Conservation (phyloP, 2,888 invertebrate genomes). For the Mesorhabditis spiculigera region DNA sequence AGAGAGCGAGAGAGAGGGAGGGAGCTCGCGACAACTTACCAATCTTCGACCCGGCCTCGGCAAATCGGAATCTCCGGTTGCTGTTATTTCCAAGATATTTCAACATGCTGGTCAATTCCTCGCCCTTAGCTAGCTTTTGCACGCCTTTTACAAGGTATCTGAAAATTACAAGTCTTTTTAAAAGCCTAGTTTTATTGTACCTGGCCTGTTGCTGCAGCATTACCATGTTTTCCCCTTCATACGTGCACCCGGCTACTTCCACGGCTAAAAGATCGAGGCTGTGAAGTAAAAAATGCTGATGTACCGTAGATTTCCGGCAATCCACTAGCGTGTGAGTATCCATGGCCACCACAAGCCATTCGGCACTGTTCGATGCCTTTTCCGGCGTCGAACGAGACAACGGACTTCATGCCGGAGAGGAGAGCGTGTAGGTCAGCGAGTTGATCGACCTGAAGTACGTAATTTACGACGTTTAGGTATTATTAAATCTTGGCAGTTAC, state of each 20-base stretch:
- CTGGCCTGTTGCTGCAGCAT: conserved; percentile 81
- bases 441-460: conserved; percentile 20
- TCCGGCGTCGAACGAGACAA: conserved; percentile 69
- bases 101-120: conserved; percentile 23
- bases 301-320: conserved; percentile 30
- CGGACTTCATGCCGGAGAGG: conserved; percentile 86
- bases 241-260: conserved; percentile 83
- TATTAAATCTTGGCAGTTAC: background rate
- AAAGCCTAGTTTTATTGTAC: conserved; percentile 1
- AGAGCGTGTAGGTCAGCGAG: conserved; percentile 77
- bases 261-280: conserved; percentile 13
- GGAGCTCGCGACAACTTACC: background rate
- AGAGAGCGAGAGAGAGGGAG: no score
- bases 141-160: conserved; percentile 73
- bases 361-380: conserved; percentile 77
- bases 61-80: conserved; percentile 9
- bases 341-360: conserved; percentile 89
- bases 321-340: conserved; percentile 69
- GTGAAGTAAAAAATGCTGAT: no score
- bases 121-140: conserved; percentile 32
- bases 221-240: conserved; percentile 95
- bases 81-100: conserved; percentile 27
- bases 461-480: conserved; percentile 16
- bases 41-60: background rate
- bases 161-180: conserved; percentile 11